phyloP scores from a whole-genome alignment of 2,888 invertebrate genomes.

The Altica lythri region DNA sequence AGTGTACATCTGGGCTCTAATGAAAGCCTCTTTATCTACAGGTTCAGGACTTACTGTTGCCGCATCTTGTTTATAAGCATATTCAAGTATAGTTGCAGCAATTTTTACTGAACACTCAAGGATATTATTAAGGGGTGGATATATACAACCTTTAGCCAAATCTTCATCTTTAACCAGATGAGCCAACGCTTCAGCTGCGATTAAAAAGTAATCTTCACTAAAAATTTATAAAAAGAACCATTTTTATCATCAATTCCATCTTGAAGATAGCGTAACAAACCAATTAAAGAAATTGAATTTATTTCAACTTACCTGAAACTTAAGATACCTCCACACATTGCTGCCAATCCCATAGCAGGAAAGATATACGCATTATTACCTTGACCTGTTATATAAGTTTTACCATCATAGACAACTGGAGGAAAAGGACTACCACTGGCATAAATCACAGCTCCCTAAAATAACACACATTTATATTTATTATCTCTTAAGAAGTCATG shows the following conservation, averaged over 20 bases:
- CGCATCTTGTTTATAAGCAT: slow-evolving; percentile 60
- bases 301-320: slow-evolving; percentile 63
- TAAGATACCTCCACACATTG: slow-evolving; percentile 84
- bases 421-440: slow-evolving; percentile 96
- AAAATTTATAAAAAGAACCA: no score
- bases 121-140: slow-evolving; percentile 85
- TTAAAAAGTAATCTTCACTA: slow-evolving; percentile 88
- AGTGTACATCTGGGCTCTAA: slow-evolving; percentile 82
- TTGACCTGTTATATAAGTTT: slow-evolving; percentile 87
- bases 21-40: slow-evolving; percentile 69
- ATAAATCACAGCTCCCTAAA: slow-evolving; percentile 86
- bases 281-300: background rate
- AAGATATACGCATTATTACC: slow-evolving; percentile 98
- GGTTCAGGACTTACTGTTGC: slow-evolving; percentile 81
- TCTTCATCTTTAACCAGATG: slow-evolving; percentile 80
- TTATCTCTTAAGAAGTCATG: no score
- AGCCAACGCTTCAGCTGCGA: slow-evolving; percentile 87
- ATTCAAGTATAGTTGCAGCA: slow-evolving; percentile 61
- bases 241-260: no score
- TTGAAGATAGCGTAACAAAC: background rate
- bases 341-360: slow-evolving; percentile 92
- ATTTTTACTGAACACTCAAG: slow-evolving; percentile 85
- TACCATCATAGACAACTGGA: slow-evolving; percentile 79
- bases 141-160: slow-evolving; percentile 82
- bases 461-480: no score